Evolutionary conservation across 1,140 invertebrate species (phyloP), one percentile per base, ranked within the genome.

Genomic region (Hylaeus volcanicus): DNA sequence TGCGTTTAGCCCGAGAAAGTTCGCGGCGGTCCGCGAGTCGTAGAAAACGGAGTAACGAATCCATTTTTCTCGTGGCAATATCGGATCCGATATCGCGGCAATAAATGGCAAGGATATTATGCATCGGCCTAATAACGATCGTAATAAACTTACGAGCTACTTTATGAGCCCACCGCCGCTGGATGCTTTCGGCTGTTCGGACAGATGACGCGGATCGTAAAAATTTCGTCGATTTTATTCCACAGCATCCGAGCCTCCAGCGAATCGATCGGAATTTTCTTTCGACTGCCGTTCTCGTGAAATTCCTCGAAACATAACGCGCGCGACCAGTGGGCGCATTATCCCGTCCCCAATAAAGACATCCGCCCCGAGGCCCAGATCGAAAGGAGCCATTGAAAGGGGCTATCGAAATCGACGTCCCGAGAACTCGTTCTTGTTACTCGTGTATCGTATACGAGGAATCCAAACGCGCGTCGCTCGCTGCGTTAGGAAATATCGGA

Each of bases 71-170:
- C 15, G n/a, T 51, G 60, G 70, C 84, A 78, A 82, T 86, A 86
- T 86, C 84, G 83, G 60, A 41, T 61, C 26, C 84, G 75, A 81
- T 85, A 83, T 83, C 78, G 81, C 48, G 71, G 61, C 83, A 78
- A 77, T 81, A 86, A 86, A 86, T 86, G 84, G 75, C 74, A 72
- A 65, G 15, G 53, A 58, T 82, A 85, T 86, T 82, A 85, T 85
- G 83, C 77, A 87, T 79, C 76, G 70, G 73, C 70, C 78, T 80
- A 86, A 74, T 83, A 78, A 79, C 86, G 84, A 88, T 86, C 87
- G 84, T 88, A 88, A 88, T 86, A 78, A 82, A 84, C 79, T 85
- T 86, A 86, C 83, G 83, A 86, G 84, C 74, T 82, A 86, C 79
- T 85, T 86, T 85, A 86, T 82, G 79, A 74, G 70, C 68, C 71